These are phyloP conservation scores for Tetramorium simillimum DNA, from an alignment of 1,140 invertebrate genomes.

Conservation along the genomic window DNA sequence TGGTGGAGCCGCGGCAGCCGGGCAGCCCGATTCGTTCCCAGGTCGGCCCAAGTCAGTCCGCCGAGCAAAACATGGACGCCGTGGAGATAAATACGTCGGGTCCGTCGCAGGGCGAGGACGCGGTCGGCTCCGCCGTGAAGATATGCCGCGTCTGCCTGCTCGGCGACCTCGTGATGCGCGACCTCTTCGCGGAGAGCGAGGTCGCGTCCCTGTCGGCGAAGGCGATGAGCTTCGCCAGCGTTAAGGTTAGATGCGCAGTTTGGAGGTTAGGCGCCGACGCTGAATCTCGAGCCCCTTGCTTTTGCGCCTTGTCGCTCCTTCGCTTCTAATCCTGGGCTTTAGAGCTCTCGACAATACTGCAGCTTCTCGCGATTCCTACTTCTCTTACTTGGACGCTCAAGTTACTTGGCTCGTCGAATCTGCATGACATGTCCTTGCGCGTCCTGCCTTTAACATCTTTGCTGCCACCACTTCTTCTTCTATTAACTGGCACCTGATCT, in stretches of 20 bases:
- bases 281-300: neutral
- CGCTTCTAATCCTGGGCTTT: neutral
- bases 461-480: no score
- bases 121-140: constrained; percentile 73
- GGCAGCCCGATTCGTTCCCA: constrained; percentile 8
- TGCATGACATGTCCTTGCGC: neutral
- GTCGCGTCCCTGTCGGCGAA: constrained; percentile 78
- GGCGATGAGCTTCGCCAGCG: constrained; percentile 82
- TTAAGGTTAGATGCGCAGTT: constrained; percentile 82
- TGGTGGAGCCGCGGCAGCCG: neutral
- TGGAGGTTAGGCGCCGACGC: constrained; percentile 72
- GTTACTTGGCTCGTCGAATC: neutral
- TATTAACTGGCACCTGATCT: no score
- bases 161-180: constrained; percentile 78
- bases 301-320: neutral
- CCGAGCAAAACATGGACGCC: constrained; percentile 84
- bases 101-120: constrained; percentile 75
- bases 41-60: constrained; percentile 22
- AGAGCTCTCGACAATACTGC: no score
- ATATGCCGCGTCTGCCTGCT: constrained; percentile 82
- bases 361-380: neutral
- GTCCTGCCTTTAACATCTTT: neutral
- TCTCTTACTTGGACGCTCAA: neutral
- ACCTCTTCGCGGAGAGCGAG: constrained; percentile 78
- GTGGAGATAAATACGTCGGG: constrained; percentile 80